A percentile compares a stretch with the other conserved stretches of the same genome.
These are phyloP conservation scores for Philereme vetulata DNA, from an alignment of 2,888 invertebrate genomes.

Conservation along the genomic window DNA sequence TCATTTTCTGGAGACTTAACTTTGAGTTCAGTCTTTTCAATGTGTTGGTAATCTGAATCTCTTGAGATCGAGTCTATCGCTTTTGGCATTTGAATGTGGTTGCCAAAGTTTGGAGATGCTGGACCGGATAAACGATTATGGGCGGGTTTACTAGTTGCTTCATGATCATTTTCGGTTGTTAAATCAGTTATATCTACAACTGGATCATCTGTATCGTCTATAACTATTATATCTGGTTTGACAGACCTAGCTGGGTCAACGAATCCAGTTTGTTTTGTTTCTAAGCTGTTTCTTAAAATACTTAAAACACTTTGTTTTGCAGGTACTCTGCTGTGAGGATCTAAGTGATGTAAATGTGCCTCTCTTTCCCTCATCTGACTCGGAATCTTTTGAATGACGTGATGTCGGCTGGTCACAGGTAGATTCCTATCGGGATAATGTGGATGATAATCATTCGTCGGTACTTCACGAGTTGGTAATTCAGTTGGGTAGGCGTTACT, in stretches of 20 bases:
- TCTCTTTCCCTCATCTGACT: constrained; percentile 59
- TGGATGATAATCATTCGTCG: constrained; percentile 59
- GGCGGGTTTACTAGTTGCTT: constrained; percentile 46
- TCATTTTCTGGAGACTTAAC: constrained; percentile 75
- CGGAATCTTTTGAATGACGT: constrained; percentile 72
- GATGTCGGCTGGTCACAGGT: constrained; percentile 61
- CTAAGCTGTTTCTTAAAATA: constrained; percentile 88
- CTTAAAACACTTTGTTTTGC: constrained; percentile 89
- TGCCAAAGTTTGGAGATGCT: constrained; percentile 49
- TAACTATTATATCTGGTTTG: constrained; percentile 79
- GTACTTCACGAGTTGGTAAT: constrained; percentile 52
- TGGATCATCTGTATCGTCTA: constrained; percentile 77
- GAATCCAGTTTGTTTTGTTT: constrained; percentile 84
- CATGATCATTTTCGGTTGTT: constrained; percentile 67
- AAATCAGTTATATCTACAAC: constrained; percentile 78
- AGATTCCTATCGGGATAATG: constrained; percentile 67
- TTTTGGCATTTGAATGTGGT: constrained; percentile 87
- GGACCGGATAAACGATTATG: constrained; percentile 47
- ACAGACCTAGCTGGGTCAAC: constrained; percentile 80
- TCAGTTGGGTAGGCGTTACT: constrained; percentile 59
- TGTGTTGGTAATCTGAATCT: constrained; percentile 71
- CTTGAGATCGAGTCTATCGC: constrained; percentile 86
- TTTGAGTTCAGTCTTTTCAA: constrained; percentile 60
- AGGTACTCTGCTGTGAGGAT: constrained; percentile 71
- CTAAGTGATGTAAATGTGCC: constrained; percentile 59